Percentiles rank a stretch among this genome's conserved stretches.
Evolutionary conservation across 2,888 invertebrate genomes (phyloP).

Genomic region (Hemaris fuciformis): DNA sequence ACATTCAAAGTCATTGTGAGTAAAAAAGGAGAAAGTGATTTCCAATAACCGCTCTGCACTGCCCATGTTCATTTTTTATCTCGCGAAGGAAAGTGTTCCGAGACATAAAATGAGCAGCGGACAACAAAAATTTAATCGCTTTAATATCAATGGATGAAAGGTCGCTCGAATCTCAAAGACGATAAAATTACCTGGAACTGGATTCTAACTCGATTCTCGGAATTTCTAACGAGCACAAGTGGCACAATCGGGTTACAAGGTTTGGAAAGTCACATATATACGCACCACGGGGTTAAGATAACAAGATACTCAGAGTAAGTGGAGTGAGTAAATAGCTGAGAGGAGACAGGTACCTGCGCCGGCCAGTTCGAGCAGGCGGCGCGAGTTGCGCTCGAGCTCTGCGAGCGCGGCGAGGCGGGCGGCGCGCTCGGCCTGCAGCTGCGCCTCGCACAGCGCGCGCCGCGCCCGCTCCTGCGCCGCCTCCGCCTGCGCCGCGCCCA

Average conservation of each 20-base stretch:
- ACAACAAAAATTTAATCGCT: background rate
- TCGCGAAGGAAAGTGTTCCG: background rate
- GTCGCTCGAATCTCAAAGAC: background rate
- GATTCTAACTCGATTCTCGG: no score
- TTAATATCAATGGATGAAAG: background rate
- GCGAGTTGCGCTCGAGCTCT: constrained; percentile 88
- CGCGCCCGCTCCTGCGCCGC: constrained; percentile 83
- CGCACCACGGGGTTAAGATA: no score
- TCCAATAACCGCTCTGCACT: constrained; percentile 5
- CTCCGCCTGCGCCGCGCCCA: constrained; percentile 81
- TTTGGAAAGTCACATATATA: no score
- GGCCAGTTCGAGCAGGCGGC: constrained; percentile 84
- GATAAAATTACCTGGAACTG: no score
- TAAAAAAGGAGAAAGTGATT: constrained; percentile 5
- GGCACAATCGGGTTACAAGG: no score
- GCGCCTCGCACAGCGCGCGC: constrained; percentile 80
- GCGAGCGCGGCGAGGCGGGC: constrained; percentile 88
- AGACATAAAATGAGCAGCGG: background rate
- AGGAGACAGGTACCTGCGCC: constrained; percentile 65
- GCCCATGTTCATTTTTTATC: constrained; percentile 2
- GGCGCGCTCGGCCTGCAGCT: constrained; percentile 85
- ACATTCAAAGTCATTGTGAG: constrained; percentile 1
- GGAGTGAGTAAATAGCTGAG: background rate
- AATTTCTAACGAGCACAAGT: no score
- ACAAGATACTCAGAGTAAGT: background rate